Base-by-base conservation (phyloP, 2,797 vertebrate species). In the Gymnocypris eckloni region DNA sequence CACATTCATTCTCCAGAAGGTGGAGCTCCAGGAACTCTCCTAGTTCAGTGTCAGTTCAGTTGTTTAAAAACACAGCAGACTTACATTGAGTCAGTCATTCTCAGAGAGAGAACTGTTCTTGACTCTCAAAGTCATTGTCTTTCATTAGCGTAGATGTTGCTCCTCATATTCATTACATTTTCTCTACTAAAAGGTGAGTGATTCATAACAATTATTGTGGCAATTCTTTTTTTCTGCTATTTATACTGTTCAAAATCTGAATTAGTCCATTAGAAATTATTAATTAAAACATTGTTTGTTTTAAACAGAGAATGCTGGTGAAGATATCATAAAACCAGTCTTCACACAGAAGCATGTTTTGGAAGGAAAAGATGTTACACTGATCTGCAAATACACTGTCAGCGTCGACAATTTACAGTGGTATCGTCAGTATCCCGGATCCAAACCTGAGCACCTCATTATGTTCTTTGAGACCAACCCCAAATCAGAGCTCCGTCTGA, bases 391-490 rank as follows among this genome's bases (percentile, higher is more conserved):
- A 10, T 83, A 87, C 81, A 79, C n/a, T 54, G 79, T 25, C 9
- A 25, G 0, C 37, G 48, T 56, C 8, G 0, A 1, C 0, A 69
- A 48, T 73, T 45, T 84, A 20, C 81, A 54, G 69, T 87, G 86
- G 82, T 87, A 84, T 72, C 78, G 18, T 64, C 77, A 81, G 20
- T 11, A 73, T 81, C 28, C 67, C 22, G 54, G 22, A 48, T 70
- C 66, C 22, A 56, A 61, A 33, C 75, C 75, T 13, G 28, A 83
- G 8, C 28, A 66, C 33, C 28, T 87, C 4, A 50, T 84, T 39
- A 0, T 84, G 4, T 25, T 37, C 41, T 16, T 4, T 39, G 78
- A 86, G 18, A n/a, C 6, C 13, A 16, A 0, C 0, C 10, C 18
- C 1, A 22, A 39, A 61, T 18, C 69, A 75, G 37, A 50, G 52